Base-by-base conservation (phyloP, 1,140 invertebrate species). In the Hylyphantes graminicola region DNA sequence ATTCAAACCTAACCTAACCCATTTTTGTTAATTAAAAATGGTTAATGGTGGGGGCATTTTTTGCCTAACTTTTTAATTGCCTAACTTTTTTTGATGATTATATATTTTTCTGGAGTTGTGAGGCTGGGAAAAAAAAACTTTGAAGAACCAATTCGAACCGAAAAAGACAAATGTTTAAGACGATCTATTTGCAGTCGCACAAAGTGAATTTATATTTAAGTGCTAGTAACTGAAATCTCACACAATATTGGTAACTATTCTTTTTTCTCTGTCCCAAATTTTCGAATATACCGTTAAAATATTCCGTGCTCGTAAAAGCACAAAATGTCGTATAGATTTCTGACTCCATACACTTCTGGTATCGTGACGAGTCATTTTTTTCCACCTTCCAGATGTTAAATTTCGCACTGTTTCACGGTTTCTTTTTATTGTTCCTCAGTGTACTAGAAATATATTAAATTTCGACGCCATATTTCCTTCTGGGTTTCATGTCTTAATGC, bases 361-460 rank as follows among this genome's bases (percentile, higher is more conserved):
- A 19, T n/a, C 67, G 50, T 70, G 67, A 48, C 48, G 35, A 35
- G 35, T 35, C 1, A 35, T 35, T 35, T 35, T 35, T 35, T 35
- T 35, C 10, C 67, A n/a, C 67, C 48, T 70, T 51, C 19, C 77
- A 79, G 77, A 53, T 79, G 77, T 55, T 59, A 35, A 48, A 59
- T 10, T 79, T 79, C 77, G 35, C 77, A 79, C 65, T 57, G 21
- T 79, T 79, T 67, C 54, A 67, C 65, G 17, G 17, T 13, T 53
- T 9, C 50, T n/a, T 59, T 57, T 57, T 79, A 57, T 63, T 65
- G 50, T 76, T 55, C 19, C 57, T 19, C 21, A 15, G 6, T 9
- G 54, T 11, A 15, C 17, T 10, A 59, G 54, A 57, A 74, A 74
- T 74, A 55, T 74, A 74, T 74, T 74, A 74, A 19, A 17, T 50